Base-by-base conservation (phyloP, 1,140 invertebrate genomes). In the Rhopalosiphum padi region DNA sequence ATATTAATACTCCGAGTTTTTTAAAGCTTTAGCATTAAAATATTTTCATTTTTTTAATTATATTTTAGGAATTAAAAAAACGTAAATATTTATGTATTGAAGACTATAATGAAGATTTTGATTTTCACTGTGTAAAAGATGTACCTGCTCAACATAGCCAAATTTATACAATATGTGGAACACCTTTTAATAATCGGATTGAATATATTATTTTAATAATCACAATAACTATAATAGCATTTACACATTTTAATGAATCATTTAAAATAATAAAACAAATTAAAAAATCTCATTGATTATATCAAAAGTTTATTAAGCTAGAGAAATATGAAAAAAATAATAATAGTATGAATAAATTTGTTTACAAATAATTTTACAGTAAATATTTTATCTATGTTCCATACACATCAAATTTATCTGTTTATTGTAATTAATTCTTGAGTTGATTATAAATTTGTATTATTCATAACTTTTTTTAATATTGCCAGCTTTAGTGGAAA, bases 81-180 rank as follows among this genome's bases (percentile, higher is more conserved):
- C 95, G 96, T 48, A 97, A 97, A 95, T 98, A 96, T 95, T 95
- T 98, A 35, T 98, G 97, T 94, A 94, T 96, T 0, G 95, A 95
- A 0, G 96, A 98, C 94, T 98, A 97, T 94, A 96, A 97, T 95
- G 97, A 98, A 95, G 95, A 95, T 43, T 98, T 97, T 95, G 96
- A 97, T 94, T 98, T 97, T 95, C 95, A 96, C 94, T 98, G 98
- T 95, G 94, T 97, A 23, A 96, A 96, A 0, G 95, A 95, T 37
- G 95, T 95, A 43, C 95, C 96, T 93, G 96, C 96, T 22, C 94
- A 94, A 18, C 94, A 96, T 91, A 96, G 96, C 18, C 94, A 96
- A 15, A 95, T 95, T 41, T 98, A 98, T 94, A 97, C 97, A n/a
- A 96, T 97, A 83, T 98, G 98, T 95, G 97, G 97, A 43, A 97